Evolutionary conservation across 2,888 invertebrate genomes (phyloP).

Genomic region (Nectonema munidae): DNA sequence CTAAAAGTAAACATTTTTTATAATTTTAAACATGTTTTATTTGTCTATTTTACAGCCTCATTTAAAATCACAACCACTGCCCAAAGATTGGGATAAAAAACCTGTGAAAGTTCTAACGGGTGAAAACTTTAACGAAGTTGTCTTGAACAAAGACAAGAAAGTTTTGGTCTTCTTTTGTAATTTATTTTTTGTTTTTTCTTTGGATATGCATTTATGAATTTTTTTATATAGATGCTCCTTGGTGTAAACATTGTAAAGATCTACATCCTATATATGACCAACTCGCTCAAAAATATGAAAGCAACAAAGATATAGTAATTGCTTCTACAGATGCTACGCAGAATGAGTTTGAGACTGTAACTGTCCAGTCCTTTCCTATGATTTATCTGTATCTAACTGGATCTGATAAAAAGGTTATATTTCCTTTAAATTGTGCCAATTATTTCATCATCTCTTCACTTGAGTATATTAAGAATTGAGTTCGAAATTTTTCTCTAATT

Average conservation of each 20-base stretch:
- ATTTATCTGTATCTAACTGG: constrained; percentile 6
- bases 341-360: constrained; percentile 1
- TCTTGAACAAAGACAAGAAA: constrained; percentile 45
- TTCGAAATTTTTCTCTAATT: constrained; percentile 2
- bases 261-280: constrained; percentile 77
- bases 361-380: not conserved
- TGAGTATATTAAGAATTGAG: no score
- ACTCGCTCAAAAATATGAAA: constrained; percentile 59
- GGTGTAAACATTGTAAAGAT: constrained; percentile 91
- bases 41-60: constrained; percentile 34
- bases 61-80: constrained; percentile 59
- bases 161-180: constrained; percentile 79
- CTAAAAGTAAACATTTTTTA: constrained; percentile 31
- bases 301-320: constrained; percentile 38
- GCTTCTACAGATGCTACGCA: constrained; percentile 42
- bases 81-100: constrained; percentile 77
- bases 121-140: constrained; percentile 74
- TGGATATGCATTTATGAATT: not conserved
- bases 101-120: constrained; percentile 71
- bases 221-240: constrained; percentile 39
- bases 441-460: no score
- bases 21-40: not conserved
- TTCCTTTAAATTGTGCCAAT: no score
- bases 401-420: no score
- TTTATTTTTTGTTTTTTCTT: constrained; percentile 18